These are phyloP conservation scores for Chamaetylas fuelleborni DNA, from an alignment of 2,113 vertebrate genomes.

Conservation along the genomic window DNA sequence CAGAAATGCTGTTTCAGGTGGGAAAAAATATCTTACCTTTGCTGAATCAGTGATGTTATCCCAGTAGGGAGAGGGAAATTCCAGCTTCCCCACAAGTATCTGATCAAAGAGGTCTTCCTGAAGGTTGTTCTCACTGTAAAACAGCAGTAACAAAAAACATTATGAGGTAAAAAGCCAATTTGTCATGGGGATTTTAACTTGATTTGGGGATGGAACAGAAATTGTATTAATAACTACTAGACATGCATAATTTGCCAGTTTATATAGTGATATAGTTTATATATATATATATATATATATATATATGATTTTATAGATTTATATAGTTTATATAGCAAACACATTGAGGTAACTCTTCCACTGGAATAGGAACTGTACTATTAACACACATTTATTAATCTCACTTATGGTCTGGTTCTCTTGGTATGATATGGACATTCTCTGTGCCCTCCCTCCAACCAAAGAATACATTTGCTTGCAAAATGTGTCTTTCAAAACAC, in stretches of 20 bases:
- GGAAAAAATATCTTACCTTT: slow-evolving; percentile 76
- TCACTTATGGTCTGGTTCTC: neutral
- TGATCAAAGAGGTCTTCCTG: slow-evolving; percentile 98
- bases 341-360: neutral
- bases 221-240: neutral
- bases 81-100: slow-evolving; percentile 89
- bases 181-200: neutral
- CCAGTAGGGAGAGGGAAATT: slow-evolving; percentile 97
- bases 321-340: no score
- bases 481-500: neutral
- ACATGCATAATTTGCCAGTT: neutral
- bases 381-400: neutral
- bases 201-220: neutral
- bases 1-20: neutral
- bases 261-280: neutral
- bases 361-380: neutral
- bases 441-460: neutral
- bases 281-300: no score
- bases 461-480: neutral
- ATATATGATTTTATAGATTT: no score
- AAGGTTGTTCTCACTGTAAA: slow-evolving; percentile 88
- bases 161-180: neutral
- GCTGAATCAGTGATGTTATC: slow-evolving; percentile 93
- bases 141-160: neutral
- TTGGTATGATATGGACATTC: neutral